A percentile compares a stretch with the other conserved stretches of the same genome.
Conservation (phyloP, 1,140 invertebrate genomes). For the Drosophila arizonae region DNA sequence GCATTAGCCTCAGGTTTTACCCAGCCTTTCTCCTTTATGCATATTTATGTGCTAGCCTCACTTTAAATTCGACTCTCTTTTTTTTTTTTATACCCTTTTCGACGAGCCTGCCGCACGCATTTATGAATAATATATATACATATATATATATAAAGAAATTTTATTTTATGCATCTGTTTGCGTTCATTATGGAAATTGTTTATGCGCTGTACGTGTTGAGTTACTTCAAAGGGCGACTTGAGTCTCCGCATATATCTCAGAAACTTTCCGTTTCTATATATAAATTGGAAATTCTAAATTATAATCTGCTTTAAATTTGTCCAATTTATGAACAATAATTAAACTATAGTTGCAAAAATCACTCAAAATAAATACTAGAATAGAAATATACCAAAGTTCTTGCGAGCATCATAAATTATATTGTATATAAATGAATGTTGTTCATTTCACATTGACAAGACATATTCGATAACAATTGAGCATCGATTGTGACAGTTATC, state of each 20-base stretch:
- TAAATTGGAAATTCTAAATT: too few species aligned
- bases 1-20: neutral
- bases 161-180: conserved; percentile 21
- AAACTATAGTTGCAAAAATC: too few species aligned
- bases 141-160: neutral
- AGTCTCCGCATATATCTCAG: neutral
- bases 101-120: neutral
- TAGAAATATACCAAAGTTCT: too few species aligned
- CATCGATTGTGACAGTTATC: too few species aligned
- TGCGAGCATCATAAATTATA: too few species aligned
- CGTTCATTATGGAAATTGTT: conserved; percentile 24
- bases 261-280: too few species aligned
- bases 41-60: conserved; percentile 6
- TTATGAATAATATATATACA: neutral
- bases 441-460: too few species aligned
- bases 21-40: neutral
- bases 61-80: neutral
- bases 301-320: too few species aligned
- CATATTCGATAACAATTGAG: too few species aligned
- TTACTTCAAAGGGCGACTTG: neutral
- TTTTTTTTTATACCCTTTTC: conserved; percentile 9
- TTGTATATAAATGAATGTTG: too few species aligned
- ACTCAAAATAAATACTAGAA: too few species aligned
- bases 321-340: too few species aligned
- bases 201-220: conserved; percentile 19